Percentiles rank a stretch among this genome's conserved stretches.
phyloP scores from a whole-genome alignment of 2,797 vertebrate species.

The Nasua narica region DNA sequence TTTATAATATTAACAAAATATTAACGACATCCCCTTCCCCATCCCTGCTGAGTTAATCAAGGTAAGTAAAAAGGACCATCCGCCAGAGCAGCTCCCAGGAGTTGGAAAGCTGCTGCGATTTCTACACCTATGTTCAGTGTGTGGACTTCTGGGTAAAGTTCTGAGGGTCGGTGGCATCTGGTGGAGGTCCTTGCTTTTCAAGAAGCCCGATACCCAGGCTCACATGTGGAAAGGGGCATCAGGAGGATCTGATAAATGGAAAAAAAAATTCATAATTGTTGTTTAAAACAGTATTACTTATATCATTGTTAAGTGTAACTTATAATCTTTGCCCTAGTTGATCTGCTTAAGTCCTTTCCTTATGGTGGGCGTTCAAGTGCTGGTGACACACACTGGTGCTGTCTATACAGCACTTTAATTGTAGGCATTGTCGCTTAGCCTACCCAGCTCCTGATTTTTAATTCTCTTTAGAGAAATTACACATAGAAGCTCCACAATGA shows the following conservation, averaged over 20 bases:
- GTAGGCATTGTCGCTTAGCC: constrained; percentile 32
- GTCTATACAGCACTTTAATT: constrained; percentile 1
- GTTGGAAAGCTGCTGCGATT: not conserved
- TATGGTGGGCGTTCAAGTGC: not conserved
- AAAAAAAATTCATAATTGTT: not conserved
- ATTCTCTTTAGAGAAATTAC: constrained; percentile 17
- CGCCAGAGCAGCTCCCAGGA: not conserved
- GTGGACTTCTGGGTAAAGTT: not conserved
- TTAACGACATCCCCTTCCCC: constrained; percentile 4
- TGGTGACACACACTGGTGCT: not conserved
- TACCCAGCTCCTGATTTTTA: constrained; percentile 28
- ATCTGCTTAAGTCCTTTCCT: not conserved
- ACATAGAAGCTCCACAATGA: not conserved
- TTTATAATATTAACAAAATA: constrained; percentile 50
- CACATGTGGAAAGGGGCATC: constrained; percentile 78
- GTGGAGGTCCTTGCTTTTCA: not conserved
- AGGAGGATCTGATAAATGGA: constrained; percentile 41
- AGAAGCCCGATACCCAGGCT: not conserved
- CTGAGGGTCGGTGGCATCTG: not conserved
- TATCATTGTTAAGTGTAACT: not conserved
- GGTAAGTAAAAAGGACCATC: not conserved
- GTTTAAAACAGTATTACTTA: not conserved
- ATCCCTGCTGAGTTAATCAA: constrained; percentile 6
- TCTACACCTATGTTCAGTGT: not conserved
- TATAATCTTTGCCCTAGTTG: not conserved